A percentile compares a stretch with the other conserved stretches of the same genome.
These are phyloP conservation scores for Cosmopolites sordidus DNA, from an alignment of 2,888 invertebrate genomes.

Conservation along the genomic window DNA sequence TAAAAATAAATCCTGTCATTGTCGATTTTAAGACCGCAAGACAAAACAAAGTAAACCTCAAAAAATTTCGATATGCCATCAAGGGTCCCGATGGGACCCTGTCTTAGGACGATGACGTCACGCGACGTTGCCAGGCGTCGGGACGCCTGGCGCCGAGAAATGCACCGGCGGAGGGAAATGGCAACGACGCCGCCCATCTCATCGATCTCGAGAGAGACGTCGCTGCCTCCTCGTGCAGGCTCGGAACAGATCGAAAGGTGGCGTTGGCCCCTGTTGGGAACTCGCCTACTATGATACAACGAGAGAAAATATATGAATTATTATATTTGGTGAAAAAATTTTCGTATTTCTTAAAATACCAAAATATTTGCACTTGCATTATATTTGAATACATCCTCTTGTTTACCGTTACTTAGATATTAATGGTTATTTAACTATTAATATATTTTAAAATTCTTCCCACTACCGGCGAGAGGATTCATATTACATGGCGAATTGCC, in stretches of 20 bases:
- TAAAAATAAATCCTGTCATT: neutral
- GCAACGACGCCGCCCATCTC: slow-evolving; percentile 12
- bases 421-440: too few relatives aligned
- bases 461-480: too few relatives aligned
- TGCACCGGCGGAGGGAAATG: slow-evolving; percentile 29
- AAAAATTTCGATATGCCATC: slow-evolving; percentile 12
- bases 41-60: slow-evolving; percentile 19
- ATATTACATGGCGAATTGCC: too few relatives aligned
- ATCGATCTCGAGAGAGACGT: slow-evolving; percentile 39
- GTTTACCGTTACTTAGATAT: too few relatives aligned
- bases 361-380: too few relatives aligned
- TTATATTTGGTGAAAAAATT: too few relatives aligned
- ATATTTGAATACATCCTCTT: too few relatives aligned
- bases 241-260: slow-evolving; percentile 39
- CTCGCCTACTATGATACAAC: slow-evolving; percentile 19
- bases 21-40: neutral
- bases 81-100: slow-evolving; percentile 22
- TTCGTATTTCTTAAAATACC: too few relatives aligned
- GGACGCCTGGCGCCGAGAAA: slow-evolving; percentile 26
- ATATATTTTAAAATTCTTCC: too few relatives aligned
- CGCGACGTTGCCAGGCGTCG: slow-evolving; percentile 27
- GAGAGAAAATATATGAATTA: slow-evolving; percentile 9
- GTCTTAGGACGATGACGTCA: slow-evolving; percentile 16
- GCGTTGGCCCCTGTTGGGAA: slow-evolving; percentile 29
- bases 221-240: slow-evolving; percentile 39